These are phyloP conservation scores for Vidua chalybeata DNA, from an alignment of 2,113 vertebrate species.

Conservation along the genomic window DNA sequence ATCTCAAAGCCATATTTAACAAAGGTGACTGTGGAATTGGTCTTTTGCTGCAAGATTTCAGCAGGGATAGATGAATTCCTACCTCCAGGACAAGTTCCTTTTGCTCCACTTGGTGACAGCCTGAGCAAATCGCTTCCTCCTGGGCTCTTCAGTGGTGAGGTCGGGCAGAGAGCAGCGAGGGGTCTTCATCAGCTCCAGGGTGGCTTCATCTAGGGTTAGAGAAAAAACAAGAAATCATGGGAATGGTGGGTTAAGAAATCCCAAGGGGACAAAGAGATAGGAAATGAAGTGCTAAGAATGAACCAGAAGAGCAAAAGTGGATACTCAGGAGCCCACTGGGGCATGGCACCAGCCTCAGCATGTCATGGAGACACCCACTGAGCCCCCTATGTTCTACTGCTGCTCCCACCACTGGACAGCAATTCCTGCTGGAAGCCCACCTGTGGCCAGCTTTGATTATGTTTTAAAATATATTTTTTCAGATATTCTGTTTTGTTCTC, in stretches of 20 bases:
- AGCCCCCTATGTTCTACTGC: not conserved
- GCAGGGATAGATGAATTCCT: not conserved
- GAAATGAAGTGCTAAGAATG: not conserved
- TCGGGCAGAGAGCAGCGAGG: constrained; percentile 95
- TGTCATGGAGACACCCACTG: fast-evolving
- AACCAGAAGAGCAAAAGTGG: not conserved
- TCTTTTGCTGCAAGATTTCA: not conserved
- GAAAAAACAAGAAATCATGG: not conserved
- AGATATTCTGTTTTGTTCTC: not conserved
- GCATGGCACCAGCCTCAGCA: not conserved
- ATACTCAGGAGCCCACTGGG: fast-evolving
- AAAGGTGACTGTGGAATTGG: not conserved
- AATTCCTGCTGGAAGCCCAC: not conserved
- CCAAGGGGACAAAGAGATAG: not conserved
- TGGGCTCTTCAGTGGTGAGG: constrained; percentile 52
- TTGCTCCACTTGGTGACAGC: constrained; percentile 88
- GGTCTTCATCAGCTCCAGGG: constrained; percentile 90
- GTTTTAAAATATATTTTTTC: not conserved
- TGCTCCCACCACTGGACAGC: not conserved
- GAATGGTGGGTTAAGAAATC: not conserved
- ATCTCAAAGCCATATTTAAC: not conserved
- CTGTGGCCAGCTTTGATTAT: not conserved
- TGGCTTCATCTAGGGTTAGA: constrained; percentile 82
- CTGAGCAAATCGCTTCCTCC: constrained; percentile 74
- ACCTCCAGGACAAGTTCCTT: constrained; percentile 97